Evolutionary conservation across 2,888 invertebrate genomes (phyloP).

Genomic region (Mechanitis messenoides): DNA sequence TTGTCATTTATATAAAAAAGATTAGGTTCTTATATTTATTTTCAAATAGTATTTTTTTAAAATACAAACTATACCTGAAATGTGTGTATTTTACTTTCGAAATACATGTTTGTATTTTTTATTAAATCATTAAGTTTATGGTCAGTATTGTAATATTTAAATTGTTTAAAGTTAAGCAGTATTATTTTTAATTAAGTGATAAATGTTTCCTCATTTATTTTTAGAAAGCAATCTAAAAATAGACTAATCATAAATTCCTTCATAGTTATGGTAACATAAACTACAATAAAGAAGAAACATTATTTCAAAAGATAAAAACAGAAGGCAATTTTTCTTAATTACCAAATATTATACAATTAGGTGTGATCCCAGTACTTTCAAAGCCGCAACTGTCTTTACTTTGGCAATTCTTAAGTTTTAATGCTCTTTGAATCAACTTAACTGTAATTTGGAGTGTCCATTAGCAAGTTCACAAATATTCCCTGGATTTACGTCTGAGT

Average conservation of each 20-base stretch:
- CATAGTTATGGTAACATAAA: not conserved
- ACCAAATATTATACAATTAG: slow-evolving; percentile 22
- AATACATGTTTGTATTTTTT: no score
- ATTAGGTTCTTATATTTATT: no score
- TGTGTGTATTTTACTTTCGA: no score
- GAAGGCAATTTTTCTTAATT: not conserved
- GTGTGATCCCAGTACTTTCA: slow-evolving; percentile 35
- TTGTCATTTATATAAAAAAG: slow-evolving; percentile 1
- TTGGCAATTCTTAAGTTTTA: slow-evolving; percentile 50
- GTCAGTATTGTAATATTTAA: no score
- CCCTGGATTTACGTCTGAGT: slow-evolving; percentile 20
- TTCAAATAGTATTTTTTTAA: no score
- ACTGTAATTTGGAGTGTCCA: slow-evolving; percentile 54
- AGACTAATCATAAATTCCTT: no score
- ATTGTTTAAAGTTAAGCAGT: no score
- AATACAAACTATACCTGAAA: no score
- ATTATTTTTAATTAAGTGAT: no score
- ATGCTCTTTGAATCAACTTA: slow-evolving; percentile 58
- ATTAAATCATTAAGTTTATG: no score
- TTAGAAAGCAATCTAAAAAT: no score
- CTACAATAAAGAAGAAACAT: not conserved
- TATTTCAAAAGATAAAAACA: not conserved
- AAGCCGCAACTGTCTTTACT: slow-evolving; percentile 45
- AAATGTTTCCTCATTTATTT: no score
- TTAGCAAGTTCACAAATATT: slow-evolving; percentile 51